Evolutionary conservation across 2,797 vertebrate species (phyloP), one percentile per base, ranked within the genome.

Genomic region (Neosilurus hyrtlii): DNA sequence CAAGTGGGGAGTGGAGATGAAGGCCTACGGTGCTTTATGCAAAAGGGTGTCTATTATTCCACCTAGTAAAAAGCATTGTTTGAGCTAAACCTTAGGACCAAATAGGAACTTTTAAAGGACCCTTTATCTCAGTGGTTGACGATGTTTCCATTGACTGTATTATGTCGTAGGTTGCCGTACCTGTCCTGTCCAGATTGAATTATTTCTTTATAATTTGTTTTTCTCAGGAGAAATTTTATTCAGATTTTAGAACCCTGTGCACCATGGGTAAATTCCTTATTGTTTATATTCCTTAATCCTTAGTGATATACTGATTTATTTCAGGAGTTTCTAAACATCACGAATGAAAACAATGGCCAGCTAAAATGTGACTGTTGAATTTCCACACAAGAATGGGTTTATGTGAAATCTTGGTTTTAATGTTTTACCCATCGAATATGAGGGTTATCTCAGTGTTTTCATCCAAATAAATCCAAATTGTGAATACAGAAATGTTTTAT

Each of bases 171-270:
- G 26, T 65, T 76, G 12, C 43, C 22, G 59, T 67, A 10, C 37
- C 15, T 10, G 8, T 76, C 57, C 57, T 84, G 18, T 71, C 56
- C 51, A 30, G 61, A 61, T 63, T 68, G 7, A 20, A 9, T 59
- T 20, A 80, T 43, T 70, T 51, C 71, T 77, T 82, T 35, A 51
- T 24, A 26, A 65, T 51, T 73, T 76, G 35, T 77, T 83, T 57
- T 63, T 65, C 86, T 88, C 86, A 85, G 85, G 81, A 63, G 78
- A 49, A 43, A 16, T 79, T 82, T 35, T 54, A 49, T 80, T 37
- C 56, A 81, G 22, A 51, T 59, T 70, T 68, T 77, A 81, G 62
- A 52, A 72, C 75, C 35, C 5, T n/a, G 4, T 62, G 20, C 61
- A 73, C 3, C 8, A 26, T 66, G 14, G 5, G 10, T 61, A 54